phyloP scores from a whole-genome alignment of 2,888 invertebrate species.

The Chloroclysta siterata region DNA sequence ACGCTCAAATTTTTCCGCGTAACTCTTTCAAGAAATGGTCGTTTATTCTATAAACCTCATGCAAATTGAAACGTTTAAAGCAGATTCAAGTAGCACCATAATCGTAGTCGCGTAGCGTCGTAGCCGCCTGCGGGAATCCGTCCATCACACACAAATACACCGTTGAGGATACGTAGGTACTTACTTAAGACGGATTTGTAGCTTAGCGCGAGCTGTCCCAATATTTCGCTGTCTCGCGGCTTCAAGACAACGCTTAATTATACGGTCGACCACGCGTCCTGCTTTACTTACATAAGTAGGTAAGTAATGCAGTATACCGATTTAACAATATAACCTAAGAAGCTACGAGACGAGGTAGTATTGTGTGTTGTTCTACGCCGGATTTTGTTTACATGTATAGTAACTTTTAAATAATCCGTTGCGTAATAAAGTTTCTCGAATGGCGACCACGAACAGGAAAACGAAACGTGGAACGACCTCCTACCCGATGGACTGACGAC shows the following conservation, averaged over 20 bases:
- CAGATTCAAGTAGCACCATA: slow-evolving; percentile 16
- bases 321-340: not conserved
- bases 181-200: slow-evolving; percentile 37
- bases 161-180: slow-evolving; percentile 35
- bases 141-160: slow-evolving; percentile 34
- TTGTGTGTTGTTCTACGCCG: too few relatives aligned
- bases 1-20: not conserved
- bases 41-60: slow-evolving; percentile 4
- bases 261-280: slow-evolving; percentile 33
- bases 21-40: not conserved
- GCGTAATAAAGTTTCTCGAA: too few relatives aligned
- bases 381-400: too few relatives aligned
- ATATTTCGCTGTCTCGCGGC: slow-evolving; percentile 40
- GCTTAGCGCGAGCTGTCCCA: slow-evolving; percentile 36
- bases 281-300: slow-evolving; percentile 17
- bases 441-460: too few relatives aligned
- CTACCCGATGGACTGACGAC: too few relatives aligned
- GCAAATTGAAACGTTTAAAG: slow-evolving; percentile 12
- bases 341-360: not conserved
- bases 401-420: too few relatives aligned
- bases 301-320: not conserved
- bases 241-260: slow-evolving; percentile 41
- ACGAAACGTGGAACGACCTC: too few relatives aligned
- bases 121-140: slow-evolving; percentile 26
- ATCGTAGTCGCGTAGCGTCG: not conserved